A percentile compares a stretch with the other conserved stretches of the same genome.
Conservation (phyloP, 2,888 invertebrate genomes). For the Nephrotoma appendiculata region DNA sequence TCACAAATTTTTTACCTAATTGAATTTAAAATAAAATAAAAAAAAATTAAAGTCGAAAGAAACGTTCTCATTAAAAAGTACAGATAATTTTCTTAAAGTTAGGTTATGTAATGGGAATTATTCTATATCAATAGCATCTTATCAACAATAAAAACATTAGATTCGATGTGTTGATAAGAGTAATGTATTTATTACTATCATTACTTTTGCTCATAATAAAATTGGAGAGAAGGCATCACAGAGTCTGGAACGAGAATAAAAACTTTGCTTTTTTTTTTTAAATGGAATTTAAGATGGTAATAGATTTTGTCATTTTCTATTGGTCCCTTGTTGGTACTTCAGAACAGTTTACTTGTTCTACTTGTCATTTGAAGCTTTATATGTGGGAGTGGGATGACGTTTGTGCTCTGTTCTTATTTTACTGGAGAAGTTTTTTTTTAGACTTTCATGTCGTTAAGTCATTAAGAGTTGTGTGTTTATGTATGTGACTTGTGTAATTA, state of each 20-base stretch:
- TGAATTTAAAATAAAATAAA: neutral
- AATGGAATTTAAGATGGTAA: neutral
- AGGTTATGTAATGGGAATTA: neutral
- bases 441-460: neutral
- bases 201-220: neutral
- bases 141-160: neutral
- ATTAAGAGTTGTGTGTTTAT: neutral
- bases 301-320: slow-evolving; percentile 3
- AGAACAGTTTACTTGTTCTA: neutral
- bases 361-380: neutral
- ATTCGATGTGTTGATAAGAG: neutral
- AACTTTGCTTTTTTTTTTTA: neutral
- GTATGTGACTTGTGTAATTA: neutral
- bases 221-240: neutral
- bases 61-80: neutral
- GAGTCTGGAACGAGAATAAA: neutral
- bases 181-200: neutral
- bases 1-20: neutral
- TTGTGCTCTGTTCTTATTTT: neutral
- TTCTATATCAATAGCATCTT: neutral
- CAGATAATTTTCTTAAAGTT: neutral
- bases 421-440: neutral
- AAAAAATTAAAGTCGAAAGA: too few relatives aligned
- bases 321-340: slow-evolving; percentile 1
- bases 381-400: neutral